Evolutionary conservation across 2,888 invertebrate species (phyloP).

Genomic region (Argynnis bischoffii): DNA sequence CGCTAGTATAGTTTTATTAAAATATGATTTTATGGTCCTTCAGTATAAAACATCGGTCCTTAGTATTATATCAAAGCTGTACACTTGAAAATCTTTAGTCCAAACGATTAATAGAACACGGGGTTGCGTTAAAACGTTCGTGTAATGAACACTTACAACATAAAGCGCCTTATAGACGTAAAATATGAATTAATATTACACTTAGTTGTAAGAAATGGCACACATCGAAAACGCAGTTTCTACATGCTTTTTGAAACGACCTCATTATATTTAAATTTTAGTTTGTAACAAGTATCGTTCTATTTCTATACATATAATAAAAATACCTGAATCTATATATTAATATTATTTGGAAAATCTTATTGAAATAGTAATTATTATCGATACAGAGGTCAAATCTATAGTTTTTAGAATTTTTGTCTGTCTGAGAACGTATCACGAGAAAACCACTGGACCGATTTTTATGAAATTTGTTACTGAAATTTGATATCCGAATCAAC

Average conservation of each 20-base stretch:
- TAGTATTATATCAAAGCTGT: slow-evolving; percentile 5
- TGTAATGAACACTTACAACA: slow-evolving; percentile 35
- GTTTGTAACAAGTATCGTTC: slow-evolving; percentile 6
- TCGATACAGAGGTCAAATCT: too few species aligned
- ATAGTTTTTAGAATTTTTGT: too few species aligned
- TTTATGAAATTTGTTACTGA: too few species aligned
- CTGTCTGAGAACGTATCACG: too few species aligned
- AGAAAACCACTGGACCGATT: too few species aligned
- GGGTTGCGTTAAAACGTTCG: slow-evolving; percentile 19
- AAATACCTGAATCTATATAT: too few species aligned
- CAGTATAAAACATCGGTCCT: slow-evolving; percentile 10
- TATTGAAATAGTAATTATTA: too few species aligned
- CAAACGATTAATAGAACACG: slow-evolving; percentile 12
- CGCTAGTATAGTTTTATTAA: too few species aligned
- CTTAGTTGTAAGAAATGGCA: slow-evolving; percentile 24
- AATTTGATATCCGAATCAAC: too few species aligned
- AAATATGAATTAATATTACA: slow-evolving; percentile 13
- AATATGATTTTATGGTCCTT: slow-evolving; percentile 7
- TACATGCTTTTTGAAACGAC: background rate
- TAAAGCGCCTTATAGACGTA: slow-evolving; percentile 17
- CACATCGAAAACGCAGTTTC: slow-evolving; percentile 29
- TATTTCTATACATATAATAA: too few species aligned
- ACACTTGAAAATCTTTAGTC: slow-evolving; percentile 7
- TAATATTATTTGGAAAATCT: too few species aligned
- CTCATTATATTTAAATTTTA: slow-evolving; percentile 11